phyloP scores from a whole-genome alignment of 2,113 vertebrate species.

The Hucho hucho region DNA sequence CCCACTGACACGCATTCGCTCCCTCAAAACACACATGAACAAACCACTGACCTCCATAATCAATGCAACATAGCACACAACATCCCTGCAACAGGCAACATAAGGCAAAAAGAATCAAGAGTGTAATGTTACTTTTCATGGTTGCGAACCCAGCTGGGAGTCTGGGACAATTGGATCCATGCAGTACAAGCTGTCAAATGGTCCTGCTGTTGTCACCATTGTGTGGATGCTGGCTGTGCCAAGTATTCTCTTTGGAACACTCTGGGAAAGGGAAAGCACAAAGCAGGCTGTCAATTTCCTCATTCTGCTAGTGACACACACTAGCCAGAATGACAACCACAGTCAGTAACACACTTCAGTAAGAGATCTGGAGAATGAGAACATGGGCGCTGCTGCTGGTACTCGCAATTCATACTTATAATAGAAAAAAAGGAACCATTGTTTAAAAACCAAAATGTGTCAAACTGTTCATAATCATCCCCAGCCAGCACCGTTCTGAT shows the following conservation, averaged over 20 bases:
- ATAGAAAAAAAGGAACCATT: slow-evolving; percentile 18
- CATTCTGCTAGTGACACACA: neutral
- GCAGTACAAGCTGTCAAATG: neutral
- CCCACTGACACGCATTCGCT: neutral
- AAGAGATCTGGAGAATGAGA: neutral
- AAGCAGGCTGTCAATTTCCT: neutral
- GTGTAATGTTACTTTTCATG: neutral
- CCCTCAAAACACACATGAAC: slow-evolving; percentile 6
- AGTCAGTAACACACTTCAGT: neutral
- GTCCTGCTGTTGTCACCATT: neutral
- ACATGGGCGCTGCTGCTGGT: slow-evolving; percentile 14
- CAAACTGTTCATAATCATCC: neutral
- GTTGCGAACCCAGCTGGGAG: neutral
- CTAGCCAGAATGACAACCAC: neutral
- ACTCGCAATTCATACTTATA: slow-evolving; percentile 21
- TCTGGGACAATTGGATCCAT: neutral
- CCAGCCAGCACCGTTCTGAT: slow-evolving; percentile 34
- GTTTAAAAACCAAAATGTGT: slow-evolving; percentile 36
- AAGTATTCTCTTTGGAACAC: neutral
- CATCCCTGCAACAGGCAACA: neutral
- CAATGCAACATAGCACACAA: neutral
- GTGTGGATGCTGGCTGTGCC: neutral
- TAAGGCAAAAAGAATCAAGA: slow-evolving; percentile 40
- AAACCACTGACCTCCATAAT: neutral
- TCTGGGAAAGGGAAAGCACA: neutral